These are phyloP conservation scores for Encarsia formosa DNA, from an alignment of 2,888 invertebrate genomes.

Conservation along the genomic window DNA sequence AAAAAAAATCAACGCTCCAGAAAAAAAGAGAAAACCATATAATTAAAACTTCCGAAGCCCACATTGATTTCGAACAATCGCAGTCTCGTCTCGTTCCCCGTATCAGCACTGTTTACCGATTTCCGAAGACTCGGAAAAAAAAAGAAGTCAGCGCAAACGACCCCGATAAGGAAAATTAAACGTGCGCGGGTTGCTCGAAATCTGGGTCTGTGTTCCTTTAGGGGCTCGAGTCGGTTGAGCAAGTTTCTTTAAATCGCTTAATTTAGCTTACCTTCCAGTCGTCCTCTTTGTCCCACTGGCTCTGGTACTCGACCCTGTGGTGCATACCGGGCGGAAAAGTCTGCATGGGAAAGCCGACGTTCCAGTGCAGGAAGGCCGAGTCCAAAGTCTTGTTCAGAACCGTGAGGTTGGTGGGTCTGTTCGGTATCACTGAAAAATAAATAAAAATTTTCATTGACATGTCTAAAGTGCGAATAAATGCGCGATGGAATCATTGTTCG, in stretches of 20 bases:
- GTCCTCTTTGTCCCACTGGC: slow-evolving; percentile 51
- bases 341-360: slow-evolving; percentile 51
- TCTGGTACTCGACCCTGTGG: slow-evolving; percentile 55
- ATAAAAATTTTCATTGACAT: too few species aligned
- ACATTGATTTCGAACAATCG: too few species aligned
- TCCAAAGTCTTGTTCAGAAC: slow-evolving; percentile 51
- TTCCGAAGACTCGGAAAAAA: too few species aligned
- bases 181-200: background rate
- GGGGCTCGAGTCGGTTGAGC: too few species aligned
- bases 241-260: background rate
- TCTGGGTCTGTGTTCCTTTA: too few species aligned
- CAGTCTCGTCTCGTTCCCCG: too few species aligned
- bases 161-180: background rate
- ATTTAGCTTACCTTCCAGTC: slow-evolving; percentile 50
- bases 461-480: too few species aligned
- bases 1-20: background rate
- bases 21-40: too few species aligned
- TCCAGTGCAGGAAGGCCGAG: slow-evolving; percentile 54
- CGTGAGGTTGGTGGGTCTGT: slow-evolving; percentile 53
- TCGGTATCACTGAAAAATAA: slow-evolving; percentile 51
- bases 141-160: background rate
- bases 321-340: slow-evolving; percentile 54
- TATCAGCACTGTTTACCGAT: too few species aligned
- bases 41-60: too few species aligned
- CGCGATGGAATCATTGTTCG: too few species aligned